Base-by-base conservation (phyloP, 2,888 invertebrate genomes). In the Macrosoma leucophasiata region DNA sequence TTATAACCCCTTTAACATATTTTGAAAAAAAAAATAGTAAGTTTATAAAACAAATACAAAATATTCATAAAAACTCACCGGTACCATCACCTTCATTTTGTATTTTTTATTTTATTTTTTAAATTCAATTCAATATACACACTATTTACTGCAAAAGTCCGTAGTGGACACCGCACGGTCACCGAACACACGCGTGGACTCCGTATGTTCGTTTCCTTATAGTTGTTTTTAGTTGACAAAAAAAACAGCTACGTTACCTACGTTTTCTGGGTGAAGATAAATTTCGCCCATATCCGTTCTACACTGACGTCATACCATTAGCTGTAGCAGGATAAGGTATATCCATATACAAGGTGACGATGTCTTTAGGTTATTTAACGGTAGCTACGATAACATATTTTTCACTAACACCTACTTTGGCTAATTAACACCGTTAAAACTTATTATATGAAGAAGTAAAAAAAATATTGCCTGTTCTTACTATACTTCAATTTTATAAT, bases 261-360 rank as follows among this genome's bases (percentile, higher is more conserved):
- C 3, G 3, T 10, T 28, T 5, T 28, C 14, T 11, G n/a, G 14
- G 4, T 10, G 10, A 15, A 7, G 12, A 21, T 8, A 8, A 72
- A 78, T 75, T 78, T 75, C 71, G 64, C 63, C 77, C 74, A 68
- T 74, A 76, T 76, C 66, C 56, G 66, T 43, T 51, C 23, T 39
- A 39, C 30, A 50, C 50, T 82, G 82, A 82, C 67, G 79, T 82
- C 82, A 82, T 70, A 45, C 61, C 51, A 59, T 55, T 62, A 62
- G 61, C 44, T 42, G 55, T 34, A 53, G 46, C 60, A 62, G 65
- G 72, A 71, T 70, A 70, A 67, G 62, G 55, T 59, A 58, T 58
- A 36, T 37, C 66, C 65, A 58, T 66, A 60, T 60, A 61, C 39
- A 55, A 58, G 50, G 56, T 54, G 58, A 62, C 40, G 53, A 56